A percentile compares a stretch with the other conserved stretches of the same genome.
Conservation (phyloP, 2,888 invertebrate species). For the Polia nebulosa region DNA sequence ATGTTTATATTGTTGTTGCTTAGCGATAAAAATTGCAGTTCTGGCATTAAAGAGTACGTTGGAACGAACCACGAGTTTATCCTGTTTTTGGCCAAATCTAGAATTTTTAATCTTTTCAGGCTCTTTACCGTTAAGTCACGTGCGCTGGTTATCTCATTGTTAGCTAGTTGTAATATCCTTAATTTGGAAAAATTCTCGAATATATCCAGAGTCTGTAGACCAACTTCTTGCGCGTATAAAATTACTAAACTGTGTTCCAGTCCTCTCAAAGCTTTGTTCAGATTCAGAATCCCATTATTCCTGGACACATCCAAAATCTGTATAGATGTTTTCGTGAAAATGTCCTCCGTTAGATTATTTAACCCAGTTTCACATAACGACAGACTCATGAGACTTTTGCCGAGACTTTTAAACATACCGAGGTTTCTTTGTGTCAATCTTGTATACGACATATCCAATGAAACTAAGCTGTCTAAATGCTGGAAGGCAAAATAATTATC, state of each 20-base stretch:
- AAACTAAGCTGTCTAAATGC: constrained; percentile 69
- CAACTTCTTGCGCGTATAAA: constrained; percentile 84
- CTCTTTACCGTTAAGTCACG: constrained; percentile 71
- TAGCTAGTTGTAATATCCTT: constrained; percentile 84
- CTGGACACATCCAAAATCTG: constrained; percentile 90
- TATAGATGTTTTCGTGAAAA: constrained; percentile 85
- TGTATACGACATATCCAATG: constrained; percentile 81
- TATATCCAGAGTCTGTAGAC: constrained; percentile 79
- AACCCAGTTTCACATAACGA: constrained; percentile 87
- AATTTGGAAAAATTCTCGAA: constrained; percentile 82
- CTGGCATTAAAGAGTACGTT: constrained; percentile 79
- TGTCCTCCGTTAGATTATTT: constrained; percentile 73
- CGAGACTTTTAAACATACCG: constrained; percentile 67
- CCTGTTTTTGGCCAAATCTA: constrained; percentile 90
- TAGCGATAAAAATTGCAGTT: constrained; percentile 85
- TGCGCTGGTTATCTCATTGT: constrained; percentile 88
- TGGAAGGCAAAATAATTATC: constrained; percentile 67
- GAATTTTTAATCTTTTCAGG: constrained; percentile 82
- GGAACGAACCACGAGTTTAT: constrained; percentile 90
- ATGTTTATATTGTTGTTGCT: constrained; percentile 90
- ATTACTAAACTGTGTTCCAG: constrained; percentile 83
- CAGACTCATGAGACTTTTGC: constrained; percentile 73
- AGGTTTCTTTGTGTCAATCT: constrained; percentile 69
- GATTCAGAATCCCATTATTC: constrained; percentile 83
- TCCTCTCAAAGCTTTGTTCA: constrained; percentile 79